Conservation (phyloP, 2,888 invertebrate species). For the Frankliniella fusca region DNA sequence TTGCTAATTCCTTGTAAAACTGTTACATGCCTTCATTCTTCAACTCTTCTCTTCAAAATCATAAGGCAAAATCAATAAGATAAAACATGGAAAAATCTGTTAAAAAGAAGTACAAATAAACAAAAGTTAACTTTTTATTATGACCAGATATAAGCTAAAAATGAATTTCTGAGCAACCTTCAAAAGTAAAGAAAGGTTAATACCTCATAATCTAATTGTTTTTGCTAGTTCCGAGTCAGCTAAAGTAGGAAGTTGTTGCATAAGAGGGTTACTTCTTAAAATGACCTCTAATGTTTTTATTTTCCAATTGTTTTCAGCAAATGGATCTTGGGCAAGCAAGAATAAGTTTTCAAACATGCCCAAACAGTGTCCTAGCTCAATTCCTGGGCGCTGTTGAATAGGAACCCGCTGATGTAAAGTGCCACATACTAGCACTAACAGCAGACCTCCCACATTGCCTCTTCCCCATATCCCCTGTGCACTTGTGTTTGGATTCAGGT, state of each 20-base stretch:
- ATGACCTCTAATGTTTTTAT: constrained; percentile 1
- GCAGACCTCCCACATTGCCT: background rate
- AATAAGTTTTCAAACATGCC: constrained; percentile 11
- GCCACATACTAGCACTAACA: background rate
- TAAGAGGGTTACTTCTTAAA: background rate
- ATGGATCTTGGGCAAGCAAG: background rate
- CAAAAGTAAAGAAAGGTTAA: background rate
- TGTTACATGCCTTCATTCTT: background rate
- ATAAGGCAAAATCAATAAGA: background rate
- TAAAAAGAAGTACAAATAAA: background rate
- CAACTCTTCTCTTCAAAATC: background rate
- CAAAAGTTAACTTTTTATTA: no score
- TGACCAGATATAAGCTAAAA: background rate
- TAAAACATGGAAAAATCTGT: background rate
- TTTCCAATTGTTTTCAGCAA: constrained; percentile 2
- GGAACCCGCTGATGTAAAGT: background rate
- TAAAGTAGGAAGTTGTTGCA: background rate
- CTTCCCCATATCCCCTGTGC: background rate
- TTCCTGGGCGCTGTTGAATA: background rate
- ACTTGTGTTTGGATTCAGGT: background rate
- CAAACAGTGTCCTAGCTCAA: background rate
- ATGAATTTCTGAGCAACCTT: background rate
- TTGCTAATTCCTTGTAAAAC: background rate
- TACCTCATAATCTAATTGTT: constrained; percentile 12
- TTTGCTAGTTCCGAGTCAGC: background rate